Evolutionary conservation across 2,888 invertebrate species (phyloP), one percentile per base, ranked within the genome.

Genomic region (Volucella inanis): DNA sequence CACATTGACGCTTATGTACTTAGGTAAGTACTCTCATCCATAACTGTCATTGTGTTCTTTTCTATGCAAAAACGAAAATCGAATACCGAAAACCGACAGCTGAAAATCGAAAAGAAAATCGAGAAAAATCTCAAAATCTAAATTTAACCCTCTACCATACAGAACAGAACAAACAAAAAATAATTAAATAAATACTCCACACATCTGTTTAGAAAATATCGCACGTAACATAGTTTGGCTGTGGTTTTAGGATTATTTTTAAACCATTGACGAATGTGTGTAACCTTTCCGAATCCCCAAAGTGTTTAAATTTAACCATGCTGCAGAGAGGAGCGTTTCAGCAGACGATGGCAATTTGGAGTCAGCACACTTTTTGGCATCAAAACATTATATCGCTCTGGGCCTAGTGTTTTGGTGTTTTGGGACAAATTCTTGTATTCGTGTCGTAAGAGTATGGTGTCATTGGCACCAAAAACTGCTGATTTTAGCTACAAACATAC

Each of bases 1-100:
- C 95, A 96, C 92, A 95, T 98, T 90, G 98, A 98, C 92, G 97
- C 98, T 49, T 99, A 98, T 92, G 97, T 99, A 47, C 94, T 98
- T 82, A 98, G 98, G 98, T 98, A 93, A 94, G 94, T 92, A 55
- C 65, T 14, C 10, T 9, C 45, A 38, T 45, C 14, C 54, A 39
- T 49, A 49, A 38, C 31, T 31, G 31, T 31, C 15, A 12, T 15
- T 38, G 15, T 2, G 12, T 41, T 31, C 6, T 9, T 18, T 12
- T 12, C 12, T 15, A 38, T 8, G 3, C 12, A 38, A 38, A 15
- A 18, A 39, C 15, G 38, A 54, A 12, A 11, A 8, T 55, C 22
- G 0, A 38, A 22, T 54, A 15, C 8, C 8, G 6, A n/a, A 31
- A 6, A 38, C 4, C 54, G 11, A n/a, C 49, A 14, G 14, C 49